A percentile compares a stretch with the other conserved stretches of the same genome.
phyloP scores from a whole-genome alignment of 1,140 invertebrate species.

The Heliothis subflexa region DNA sequence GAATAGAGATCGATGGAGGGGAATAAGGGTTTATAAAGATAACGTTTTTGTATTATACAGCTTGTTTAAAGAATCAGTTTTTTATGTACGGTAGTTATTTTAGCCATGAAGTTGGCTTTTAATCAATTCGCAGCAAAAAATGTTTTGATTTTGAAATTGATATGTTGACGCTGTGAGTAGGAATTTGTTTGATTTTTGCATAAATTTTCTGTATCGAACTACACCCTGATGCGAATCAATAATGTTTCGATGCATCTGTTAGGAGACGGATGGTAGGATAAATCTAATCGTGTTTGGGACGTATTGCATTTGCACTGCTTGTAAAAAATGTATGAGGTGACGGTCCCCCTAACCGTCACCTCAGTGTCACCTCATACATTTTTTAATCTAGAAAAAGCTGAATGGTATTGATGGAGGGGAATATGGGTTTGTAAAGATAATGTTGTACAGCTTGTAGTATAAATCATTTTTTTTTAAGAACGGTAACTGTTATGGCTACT shows the following conservation, averaged over 20 bases:
- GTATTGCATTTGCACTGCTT: conserved; percentile 37
- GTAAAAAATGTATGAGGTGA: conserved; percentile 19
- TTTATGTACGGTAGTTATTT: too few species aligned
- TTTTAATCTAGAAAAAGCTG: background rate
- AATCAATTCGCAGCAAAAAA: too few species aligned
- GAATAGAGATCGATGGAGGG: background rate
- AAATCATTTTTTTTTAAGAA: too few species aligned
- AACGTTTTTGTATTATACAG: background rate
- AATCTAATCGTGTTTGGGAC: conserved; percentile 42
- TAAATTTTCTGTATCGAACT: conserved; percentile 49
- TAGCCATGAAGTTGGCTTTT: too few species aligned
- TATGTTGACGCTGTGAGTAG: too few species aligned
- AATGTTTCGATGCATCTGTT: conserved; percentile 29
- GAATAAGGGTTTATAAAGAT: background rate
- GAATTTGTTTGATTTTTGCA: too few species aligned
- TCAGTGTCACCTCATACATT: conserved; percentile 4
- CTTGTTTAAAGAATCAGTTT: too few species aligned
- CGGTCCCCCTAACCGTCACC: background rate
- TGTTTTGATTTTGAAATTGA: too few species aligned
- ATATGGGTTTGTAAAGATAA: too few species aligned
- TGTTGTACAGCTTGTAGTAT: too few species aligned
- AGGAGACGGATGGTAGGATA: conserved; percentile 27
- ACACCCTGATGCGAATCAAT: conserved; percentile 37
- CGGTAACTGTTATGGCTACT: too few species aligned
- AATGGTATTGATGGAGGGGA: too few species aligned